phyloP scores from a whole-genome alignment of 2,888 invertebrate genomes.

The Patella caerulea region DNA sequence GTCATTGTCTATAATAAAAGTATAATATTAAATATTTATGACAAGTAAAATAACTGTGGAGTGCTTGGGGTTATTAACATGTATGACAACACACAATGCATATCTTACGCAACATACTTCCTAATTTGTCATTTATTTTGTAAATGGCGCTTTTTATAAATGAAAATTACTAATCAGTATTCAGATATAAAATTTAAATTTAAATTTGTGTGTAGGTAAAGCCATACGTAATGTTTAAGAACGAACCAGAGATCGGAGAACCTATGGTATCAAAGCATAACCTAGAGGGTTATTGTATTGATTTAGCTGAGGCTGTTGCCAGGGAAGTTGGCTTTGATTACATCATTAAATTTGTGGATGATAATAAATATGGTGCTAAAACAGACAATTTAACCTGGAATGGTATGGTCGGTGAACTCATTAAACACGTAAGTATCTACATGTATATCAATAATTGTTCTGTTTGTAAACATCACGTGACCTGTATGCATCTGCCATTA shows the following conservation, averaged over 20 bases:
- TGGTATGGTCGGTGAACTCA: conserved; percentile 71
- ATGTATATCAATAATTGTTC: background rate
- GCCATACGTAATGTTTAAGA: conserved; percentile 63
- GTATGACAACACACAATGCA: too few species aligned
- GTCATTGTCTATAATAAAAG: too few species aligned
- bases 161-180: too few species aligned
- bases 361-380: conserved; percentile 59
- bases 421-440: conserved; percentile 58
- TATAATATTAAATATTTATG: too few species aligned
- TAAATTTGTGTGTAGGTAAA: conserved; percentile 47
- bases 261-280: conserved; percentile 79
- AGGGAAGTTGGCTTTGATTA: conserved; percentile 70
- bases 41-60: too few species aligned
- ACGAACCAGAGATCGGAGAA: conserved; percentile 44
- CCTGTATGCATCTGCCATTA: too few species aligned
- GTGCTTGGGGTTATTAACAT: too few species aligned
- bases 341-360: conserved; percentile 60
- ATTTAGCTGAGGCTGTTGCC: conserved; percentile 70
- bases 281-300: conserved; percentile 73
- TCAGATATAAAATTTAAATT: too few species aligned
- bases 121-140: too few species aligned
- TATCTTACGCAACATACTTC: too few species aligned
- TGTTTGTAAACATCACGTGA: background rate
- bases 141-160: too few species aligned
- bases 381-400: conserved; percentile 61